phyloP scores from a whole-genome alignment of 2,797 vertebrate species.

The Crax fasciolata region DNA sequence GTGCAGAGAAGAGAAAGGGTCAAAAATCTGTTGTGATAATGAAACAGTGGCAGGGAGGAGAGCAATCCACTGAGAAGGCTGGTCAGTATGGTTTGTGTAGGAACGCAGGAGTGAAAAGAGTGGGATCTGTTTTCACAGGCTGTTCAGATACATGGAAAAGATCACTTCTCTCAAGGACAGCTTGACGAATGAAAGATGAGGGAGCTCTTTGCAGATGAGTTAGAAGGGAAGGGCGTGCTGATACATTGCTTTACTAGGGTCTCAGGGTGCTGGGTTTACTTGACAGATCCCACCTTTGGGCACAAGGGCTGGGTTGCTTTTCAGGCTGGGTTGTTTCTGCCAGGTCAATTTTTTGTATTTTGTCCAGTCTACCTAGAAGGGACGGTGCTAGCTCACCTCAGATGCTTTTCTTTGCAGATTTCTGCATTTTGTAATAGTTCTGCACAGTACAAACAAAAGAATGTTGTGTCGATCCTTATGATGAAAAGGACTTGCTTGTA shows the following conservation, averaged over 20 bases:
- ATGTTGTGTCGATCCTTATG: fast-evolving
- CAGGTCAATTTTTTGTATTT: not conserved
- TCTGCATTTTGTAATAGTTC: conserved; percentile 1
- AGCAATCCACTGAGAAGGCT: not conserved
- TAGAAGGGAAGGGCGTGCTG: not conserved
- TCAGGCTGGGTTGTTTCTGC: not conserved
- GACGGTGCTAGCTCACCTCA: not conserved
- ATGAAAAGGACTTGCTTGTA: conserved; percentile 16
- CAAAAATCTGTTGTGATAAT: not conserved
- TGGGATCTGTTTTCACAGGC: not conserved
- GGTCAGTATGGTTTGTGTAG: not conserved
- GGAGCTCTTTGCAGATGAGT: not conserved
- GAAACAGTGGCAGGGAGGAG: not conserved
- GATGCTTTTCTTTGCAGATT: not conserved
- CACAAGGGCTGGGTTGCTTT: not conserved
- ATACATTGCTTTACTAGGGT: not conserved
- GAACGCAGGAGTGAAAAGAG: not conserved
- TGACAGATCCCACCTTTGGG: not conserved
- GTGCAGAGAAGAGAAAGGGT: not conserved
- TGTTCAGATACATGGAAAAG: not conserved
- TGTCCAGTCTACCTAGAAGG: not conserved
- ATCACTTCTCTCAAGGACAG: not conserved
- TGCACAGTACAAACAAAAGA: not conserved
- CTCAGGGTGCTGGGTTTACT: not conserved
- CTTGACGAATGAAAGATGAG: not conserved